A percentile compares a stretch with the other conserved stretches of the same genome.
Conservation (phyloP, 2,113 vertebrate species). For the Mustelus asterias region DNA sequence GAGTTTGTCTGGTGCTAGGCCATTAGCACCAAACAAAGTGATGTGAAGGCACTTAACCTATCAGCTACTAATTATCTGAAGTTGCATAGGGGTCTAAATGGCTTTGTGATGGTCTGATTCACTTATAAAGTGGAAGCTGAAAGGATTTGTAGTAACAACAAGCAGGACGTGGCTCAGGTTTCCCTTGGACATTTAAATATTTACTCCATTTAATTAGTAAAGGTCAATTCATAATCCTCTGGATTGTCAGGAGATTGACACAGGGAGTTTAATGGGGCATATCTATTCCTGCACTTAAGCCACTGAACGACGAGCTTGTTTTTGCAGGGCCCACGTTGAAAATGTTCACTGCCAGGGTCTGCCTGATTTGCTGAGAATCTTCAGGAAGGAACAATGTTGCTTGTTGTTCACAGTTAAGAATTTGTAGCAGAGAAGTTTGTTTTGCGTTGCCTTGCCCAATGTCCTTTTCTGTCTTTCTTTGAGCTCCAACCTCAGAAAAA, state of each 20-base stretch:
- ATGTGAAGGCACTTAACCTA: constrained; percentile 21
- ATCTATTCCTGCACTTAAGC: constrained; percentile 6
- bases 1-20: background rate
- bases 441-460: background rate
- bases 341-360: background rate
- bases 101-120: constrained; percentile 12
- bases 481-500: background rate
- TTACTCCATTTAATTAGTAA: constrained; percentile 3
- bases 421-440: background rate
- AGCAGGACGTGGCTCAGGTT: background rate
- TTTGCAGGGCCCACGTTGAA: background rate
- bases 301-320: background rate
- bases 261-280: background rate
- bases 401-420: background rate
- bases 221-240: constrained; percentile 23
- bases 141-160: constrained; percentile 16
- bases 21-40: constrained; percentile 26
- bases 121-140: constrained; percentile 25
- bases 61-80: background rate
- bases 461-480: no score
- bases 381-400: background rate
- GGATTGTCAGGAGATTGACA: background rate
- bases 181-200: constrained; percentile 24
- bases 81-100: constrained; percentile 4
- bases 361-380: background rate